Conservation (phyloP, 2,888 invertebrate genomes). For the Keiferia lycopersicella region DNA sequence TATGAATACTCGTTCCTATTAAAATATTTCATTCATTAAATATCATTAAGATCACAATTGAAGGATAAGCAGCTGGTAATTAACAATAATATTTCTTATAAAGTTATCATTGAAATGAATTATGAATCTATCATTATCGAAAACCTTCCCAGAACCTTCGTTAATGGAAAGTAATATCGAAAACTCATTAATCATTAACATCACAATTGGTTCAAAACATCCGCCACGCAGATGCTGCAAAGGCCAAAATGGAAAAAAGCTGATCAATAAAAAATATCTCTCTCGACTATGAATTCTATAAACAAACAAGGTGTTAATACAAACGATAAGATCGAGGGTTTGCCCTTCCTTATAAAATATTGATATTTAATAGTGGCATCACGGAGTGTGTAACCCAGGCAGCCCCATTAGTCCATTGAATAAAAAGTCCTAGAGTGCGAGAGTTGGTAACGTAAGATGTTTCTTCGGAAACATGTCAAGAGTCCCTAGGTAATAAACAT, state of each 20-base stretch:
- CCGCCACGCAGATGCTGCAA: constrained; percentile 62
- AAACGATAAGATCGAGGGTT: constrained; percentile 68
- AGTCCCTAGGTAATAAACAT: too few species aligned
- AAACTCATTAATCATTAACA: constrained; percentile 55
- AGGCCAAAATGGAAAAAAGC: constrained; percentile 44
- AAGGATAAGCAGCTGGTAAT: background rate
- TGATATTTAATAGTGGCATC: constrained; percentile 75
- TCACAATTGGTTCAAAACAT: constrained; percentile 50
- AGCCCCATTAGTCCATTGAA: constrained; percentile 68
- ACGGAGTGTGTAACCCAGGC: constrained; percentile 71
- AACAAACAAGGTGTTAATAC: constrained; percentile 79
- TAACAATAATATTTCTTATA: background rate
- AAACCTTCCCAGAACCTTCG: constrained; percentile 18
- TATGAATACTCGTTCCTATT: background rate
- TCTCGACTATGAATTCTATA: constrained; percentile 61
- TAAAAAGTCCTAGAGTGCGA: too few species aligned
- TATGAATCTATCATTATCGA: constrained; percentile 20
- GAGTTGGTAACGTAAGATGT: too few species aligned
- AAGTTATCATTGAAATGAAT: constrained; percentile 10
- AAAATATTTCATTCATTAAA: background rate
- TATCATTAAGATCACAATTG: background rate
- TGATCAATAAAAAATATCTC: constrained; percentile 52
- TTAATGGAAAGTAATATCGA: constrained; percentile 40
- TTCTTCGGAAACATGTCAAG: too few species aligned
- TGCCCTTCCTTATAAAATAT: constrained; percentile 72